Conservation (phyloP, 2,113 vertebrate genomes). For the Cavia aperea region DNA sequence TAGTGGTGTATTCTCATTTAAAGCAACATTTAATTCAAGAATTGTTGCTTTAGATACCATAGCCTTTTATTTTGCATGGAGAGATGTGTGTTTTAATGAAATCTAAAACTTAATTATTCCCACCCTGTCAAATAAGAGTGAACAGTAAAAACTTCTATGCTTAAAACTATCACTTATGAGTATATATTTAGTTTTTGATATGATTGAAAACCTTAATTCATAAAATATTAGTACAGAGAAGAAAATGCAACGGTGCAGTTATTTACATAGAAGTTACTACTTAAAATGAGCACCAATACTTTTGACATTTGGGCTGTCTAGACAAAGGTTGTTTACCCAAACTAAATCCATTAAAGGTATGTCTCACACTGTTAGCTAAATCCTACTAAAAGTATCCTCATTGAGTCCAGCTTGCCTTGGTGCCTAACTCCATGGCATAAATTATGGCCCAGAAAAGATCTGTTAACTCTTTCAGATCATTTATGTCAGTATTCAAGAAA, state of each 20-base stretch:
- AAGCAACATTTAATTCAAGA: slow-evolving; percentile 18
- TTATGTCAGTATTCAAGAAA: background rate
- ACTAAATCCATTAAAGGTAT: slow-evolving; percentile 73
- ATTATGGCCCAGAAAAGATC: slow-evolving; percentile 56
- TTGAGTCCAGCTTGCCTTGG: slow-evolving; percentile 57
- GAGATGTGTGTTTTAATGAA: background rate
- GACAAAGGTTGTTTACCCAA: slow-evolving; percentile 73
- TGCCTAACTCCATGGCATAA: slow-evolving; percentile 64
- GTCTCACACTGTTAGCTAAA: slow-evolving; percentile 70
- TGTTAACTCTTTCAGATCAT: slow-evolving; percentile 65
- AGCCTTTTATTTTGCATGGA: slow-evolving; percentile 3
- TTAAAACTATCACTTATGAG: background rate
- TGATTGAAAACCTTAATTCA: slow-evolving; percentile 36
- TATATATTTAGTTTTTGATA: slow-evolving; percentile 10
- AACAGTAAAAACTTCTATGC: background rate
- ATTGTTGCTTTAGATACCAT: background rate
- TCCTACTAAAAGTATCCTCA: slow-evolving; percentile 68
- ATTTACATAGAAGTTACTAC: slow-evolving; percentile 68
- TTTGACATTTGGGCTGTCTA: slow-evolving; percentile 74
- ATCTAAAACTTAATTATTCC: background rate
- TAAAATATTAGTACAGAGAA: slow-evolving; percentile 54
- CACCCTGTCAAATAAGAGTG: background rate
- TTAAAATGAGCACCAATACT: slow-evolving; percentile 70
- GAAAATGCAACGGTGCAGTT: slow-evolving; percentile 59
- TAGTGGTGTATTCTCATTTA: slow-evolving; percentile 29